Evolutionary conservation across 1,140 invertebrate genomes (phyloP).

Genomic region (Andricus grossulariae): DNA sequence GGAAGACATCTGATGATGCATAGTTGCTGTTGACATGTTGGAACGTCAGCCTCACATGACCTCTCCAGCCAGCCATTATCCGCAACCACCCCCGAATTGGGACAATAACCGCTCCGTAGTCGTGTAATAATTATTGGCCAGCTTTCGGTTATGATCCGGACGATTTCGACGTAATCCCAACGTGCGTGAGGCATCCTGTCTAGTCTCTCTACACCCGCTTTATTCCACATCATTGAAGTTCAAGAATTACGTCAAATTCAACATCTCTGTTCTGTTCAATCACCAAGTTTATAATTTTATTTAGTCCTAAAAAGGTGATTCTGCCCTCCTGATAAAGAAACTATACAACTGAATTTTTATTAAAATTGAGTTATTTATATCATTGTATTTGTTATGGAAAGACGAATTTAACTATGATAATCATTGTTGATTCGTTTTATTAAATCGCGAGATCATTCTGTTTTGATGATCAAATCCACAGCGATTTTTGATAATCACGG

Average conservation of each 20-base stretch:
- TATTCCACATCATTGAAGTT: not conserved
- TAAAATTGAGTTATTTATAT: no score
- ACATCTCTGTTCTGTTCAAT: no score
- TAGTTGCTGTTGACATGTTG: constrained; percentile 75
- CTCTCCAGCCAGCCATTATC: constrained; percentile 70
- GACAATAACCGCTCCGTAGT: constrained; percentile 68
- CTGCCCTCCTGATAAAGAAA: no score
- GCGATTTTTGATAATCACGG: no score
- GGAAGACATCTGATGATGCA: constrained; percentile 73
- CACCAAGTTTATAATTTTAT: no score
- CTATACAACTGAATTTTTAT: no score
- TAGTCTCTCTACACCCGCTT: not conserved
- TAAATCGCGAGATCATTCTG: no score
- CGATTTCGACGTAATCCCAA: constrained; percentile 13
- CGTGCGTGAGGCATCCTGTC: constrained; percentile 14
- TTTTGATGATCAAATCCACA: no score
- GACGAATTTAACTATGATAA: no score
- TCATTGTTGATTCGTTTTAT: no score
- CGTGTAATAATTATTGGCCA: constrained; percentile 68
- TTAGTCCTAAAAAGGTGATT: no score
- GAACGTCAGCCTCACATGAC: constrained; percentile 73
- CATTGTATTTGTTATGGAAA: no score
- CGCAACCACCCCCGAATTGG: constrained; percentile 63
- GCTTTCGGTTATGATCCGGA: constrained; percentile 42
- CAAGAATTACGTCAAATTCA: not conserved